Percentiles rank a stretch among this genome's conserved stretches.
Conservation (phyloP, 2,797 vertebrate species). For the Heterohyrax brucei region DNA sequence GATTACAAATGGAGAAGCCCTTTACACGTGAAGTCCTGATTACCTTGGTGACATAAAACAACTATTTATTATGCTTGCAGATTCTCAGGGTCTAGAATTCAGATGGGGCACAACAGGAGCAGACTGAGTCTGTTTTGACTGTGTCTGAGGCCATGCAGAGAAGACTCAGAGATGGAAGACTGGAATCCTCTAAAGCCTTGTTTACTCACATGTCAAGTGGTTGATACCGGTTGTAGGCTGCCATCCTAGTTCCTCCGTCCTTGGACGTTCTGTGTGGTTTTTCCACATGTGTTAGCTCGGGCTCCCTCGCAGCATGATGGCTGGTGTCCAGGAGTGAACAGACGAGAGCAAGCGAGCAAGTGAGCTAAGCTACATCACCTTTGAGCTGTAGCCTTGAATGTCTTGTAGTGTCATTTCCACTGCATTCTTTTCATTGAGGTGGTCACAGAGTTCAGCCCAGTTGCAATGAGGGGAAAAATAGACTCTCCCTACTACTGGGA, state of each 20-base stretch:
- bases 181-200: not conserved
- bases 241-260: not conserved
- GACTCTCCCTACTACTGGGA: not conserved
- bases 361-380: not conserved
- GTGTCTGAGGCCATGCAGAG: not conserved
- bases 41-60: not conserved
- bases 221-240: not conserved
- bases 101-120: not conserved
- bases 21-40: constrained; percentile 4
- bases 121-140: not conserved
- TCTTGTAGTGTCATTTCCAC: not conserved
- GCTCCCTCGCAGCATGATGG: not conserved
- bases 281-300: not conserved
- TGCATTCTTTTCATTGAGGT: not conserved
- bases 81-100: not conserved
- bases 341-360: not conserved
- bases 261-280: not conserved
- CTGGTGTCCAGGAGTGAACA: not conserved
- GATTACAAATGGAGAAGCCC: not conserved
- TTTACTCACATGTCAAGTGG: not conserved
- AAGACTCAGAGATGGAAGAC: not conserved
- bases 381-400: not conserved
- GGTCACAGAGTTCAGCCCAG: not conserved
- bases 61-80: not conserved
- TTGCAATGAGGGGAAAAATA: not conserved